Conservation (phyloP, 2,113 vertebrate species). For the Leucopternis melanops region DNA sequence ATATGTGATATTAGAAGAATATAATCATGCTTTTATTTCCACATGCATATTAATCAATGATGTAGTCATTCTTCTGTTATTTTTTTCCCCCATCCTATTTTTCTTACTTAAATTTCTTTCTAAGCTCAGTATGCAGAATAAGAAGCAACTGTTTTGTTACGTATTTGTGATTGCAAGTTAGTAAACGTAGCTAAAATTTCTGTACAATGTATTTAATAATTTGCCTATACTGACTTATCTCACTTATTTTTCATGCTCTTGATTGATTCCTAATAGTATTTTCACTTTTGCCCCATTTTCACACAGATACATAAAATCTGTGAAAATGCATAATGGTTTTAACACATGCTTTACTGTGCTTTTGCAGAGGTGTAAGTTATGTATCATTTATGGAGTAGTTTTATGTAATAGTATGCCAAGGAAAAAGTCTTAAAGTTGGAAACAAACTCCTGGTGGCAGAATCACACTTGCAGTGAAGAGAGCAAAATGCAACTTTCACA, state of each 20-base stretch:
- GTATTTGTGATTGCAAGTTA: neutral
- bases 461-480: neutral
- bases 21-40: neutral
- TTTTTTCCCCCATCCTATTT: neutral
- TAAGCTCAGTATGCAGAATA: neutral
- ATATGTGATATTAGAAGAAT: neutral
- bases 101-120: neutral
- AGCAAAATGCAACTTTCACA: too few relatives aligned
- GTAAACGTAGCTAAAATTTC: neutral
- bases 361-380: neutral
- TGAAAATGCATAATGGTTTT: neutral
- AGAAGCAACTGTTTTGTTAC: neutral
- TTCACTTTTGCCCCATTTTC: neutral
- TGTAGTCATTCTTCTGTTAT: neutral
- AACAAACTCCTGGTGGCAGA: neutral
- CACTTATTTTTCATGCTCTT: neutral
- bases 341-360: neutral
- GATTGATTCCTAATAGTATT: neutral
- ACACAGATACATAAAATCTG: neutral
- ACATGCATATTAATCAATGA: neutral
- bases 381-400: neutral
- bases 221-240: neutral
- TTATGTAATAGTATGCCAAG: neutral
- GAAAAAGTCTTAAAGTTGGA: neutral
- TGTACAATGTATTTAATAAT: neutral